These are phyloP conservation scores for Drosophila prolongata DNA, from an alignment of 2,888 invertebrate species.

Conservation along the genomic window DNA sequence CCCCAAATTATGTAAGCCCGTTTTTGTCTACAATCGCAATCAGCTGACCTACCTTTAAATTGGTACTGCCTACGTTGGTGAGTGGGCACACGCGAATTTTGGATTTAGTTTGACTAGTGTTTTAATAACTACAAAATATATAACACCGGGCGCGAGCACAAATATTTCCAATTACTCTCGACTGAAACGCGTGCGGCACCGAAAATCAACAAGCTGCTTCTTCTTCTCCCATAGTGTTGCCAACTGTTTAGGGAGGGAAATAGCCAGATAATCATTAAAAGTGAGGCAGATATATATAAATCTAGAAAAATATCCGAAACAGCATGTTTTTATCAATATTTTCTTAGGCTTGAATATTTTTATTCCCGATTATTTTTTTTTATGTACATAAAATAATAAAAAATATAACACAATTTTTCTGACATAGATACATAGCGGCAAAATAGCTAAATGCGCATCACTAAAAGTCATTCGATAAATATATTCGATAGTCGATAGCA, in stretches of 20 bases:
- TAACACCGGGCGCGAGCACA: conserved; percentile 16
- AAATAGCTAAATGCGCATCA: not conserved
- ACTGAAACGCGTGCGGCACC: conserved; percentile 64
- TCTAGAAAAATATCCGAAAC: too few species aligned
- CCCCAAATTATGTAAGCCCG: conserved; percentile 64
- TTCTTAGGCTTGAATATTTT: too few species aligned
- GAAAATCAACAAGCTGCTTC: conserved; percentile 52
- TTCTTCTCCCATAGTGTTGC: conserved; percentile 15
- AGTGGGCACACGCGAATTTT: conserved; percentile 42
- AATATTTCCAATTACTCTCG: conserved; percentile 44
- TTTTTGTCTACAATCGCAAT: not conserved
- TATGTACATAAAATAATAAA: too few species aligned
- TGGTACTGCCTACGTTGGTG: conserved; percentile 13
- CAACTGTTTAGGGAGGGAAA: not conserved
- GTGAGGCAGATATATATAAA: too few species aligned
- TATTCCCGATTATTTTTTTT: too few species aligned
- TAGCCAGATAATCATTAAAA: not conserved
- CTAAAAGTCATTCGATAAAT: not conserved
- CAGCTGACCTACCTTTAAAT: conserved; percentile 45
- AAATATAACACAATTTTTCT: too few species aligned
- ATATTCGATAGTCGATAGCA: not conserved
- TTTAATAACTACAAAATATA: conserved; percentile 44
- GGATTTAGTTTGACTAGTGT: conserved; percentile 23
- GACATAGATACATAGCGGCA: too few species aligned
- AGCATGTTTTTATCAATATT: too few species aligned